Conservation (phyloP, 1,140 invertebrate species). For the Papilio helenus region DNA sequence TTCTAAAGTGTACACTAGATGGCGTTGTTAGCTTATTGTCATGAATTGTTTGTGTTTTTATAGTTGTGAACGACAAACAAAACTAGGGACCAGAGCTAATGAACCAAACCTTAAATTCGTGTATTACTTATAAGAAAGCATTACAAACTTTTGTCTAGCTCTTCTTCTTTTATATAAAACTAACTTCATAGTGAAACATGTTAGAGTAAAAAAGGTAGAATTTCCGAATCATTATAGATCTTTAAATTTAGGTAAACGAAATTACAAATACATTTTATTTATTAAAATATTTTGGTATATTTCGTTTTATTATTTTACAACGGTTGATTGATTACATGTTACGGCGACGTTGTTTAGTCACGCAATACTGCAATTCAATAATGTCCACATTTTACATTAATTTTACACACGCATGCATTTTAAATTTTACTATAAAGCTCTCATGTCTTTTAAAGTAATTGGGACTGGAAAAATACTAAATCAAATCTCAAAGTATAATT, state of each 20-base stretch:
- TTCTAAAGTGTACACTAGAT: no score
- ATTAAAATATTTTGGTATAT: neutral
- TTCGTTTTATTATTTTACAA: constrained; percentile 9
- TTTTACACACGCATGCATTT: constrained; percentile 16
- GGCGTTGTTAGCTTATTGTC: no score
- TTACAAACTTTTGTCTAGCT: no score
- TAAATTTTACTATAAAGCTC: neutral
- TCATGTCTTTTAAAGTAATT: neutral
- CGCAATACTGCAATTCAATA: constrained; percentile 27
- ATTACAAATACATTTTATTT: neutral
- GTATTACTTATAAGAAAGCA: no score
- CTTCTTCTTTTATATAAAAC: no score
- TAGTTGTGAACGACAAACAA: no score
- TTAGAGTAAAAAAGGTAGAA: no score
- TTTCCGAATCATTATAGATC: neutral
- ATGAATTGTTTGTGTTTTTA: no score
- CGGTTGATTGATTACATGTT: constrained; percentile 17
- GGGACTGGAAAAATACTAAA: neutral
- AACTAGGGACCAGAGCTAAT: no score
- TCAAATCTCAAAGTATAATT: neutral
- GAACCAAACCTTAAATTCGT: no score
- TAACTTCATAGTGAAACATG: neutral
- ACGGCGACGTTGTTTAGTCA: neutral
- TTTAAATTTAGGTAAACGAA: neutral
- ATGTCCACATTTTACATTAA: constrained; percentile 17